Percentiles rank a stretch among this genome's conserved stretches.
Conservation (phyloP, 2,888 invertebrate species). For the Timandra comae region DNA sequence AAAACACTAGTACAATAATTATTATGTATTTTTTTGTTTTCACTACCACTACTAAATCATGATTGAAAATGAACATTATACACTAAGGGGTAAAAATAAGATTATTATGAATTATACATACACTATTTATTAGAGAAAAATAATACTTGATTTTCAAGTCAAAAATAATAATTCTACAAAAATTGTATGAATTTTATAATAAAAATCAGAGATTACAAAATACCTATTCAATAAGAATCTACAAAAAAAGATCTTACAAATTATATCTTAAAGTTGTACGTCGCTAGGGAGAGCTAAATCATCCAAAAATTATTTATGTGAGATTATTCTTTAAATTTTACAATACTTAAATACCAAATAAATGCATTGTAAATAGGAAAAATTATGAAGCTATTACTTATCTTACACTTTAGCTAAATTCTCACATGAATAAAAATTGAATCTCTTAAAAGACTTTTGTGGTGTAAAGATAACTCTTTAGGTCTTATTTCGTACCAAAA, state of each 20-base stretch:
- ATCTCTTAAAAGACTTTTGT: slow-evolving; percentile 60
- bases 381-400: slow-evolving; percentile 26
- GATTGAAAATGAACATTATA: background rate
- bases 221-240: slow-evolving; percentile 67
- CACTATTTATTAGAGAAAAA: slow-evolving; percentile 63
- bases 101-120: slow-evolving; percentile 47
- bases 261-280: slow-evolving; percentile 71
- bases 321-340: slow-evolving; percentile 34
- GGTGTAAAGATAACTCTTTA: slow-evolving; percentile 59
- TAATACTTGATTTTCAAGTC: slow-evolving; percentile 66
- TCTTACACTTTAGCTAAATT: slow-evolving; percentile 35
- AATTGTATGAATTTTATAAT: slow-evolving; percentile 53
- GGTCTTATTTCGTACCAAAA: slow-evolving; percentile 24
- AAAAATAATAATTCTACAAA: slow-evolving; percentile 58
- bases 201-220: slow-evolving; percentile 72
- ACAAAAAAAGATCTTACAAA: slow-evolving; percentile 69
- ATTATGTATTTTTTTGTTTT: slow-evolving; percentile 13
- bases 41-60: background rate
- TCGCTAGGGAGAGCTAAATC: slow-evolving; percentile 67
- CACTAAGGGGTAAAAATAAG: slow-evolving; percentile 39
- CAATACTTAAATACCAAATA: slow-evolving; percentile 31
- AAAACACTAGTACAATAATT: slow-evolving; percentile 4
- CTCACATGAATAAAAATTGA: slow-evolving; percentile 62
- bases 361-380: slow-evolving; percentile 39
- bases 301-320: slow-evolving; percentile 62